phyloP scores from a whole-genome alignment of 2,113 vertebrate genomes.

The Lonchura striata region DNA sequence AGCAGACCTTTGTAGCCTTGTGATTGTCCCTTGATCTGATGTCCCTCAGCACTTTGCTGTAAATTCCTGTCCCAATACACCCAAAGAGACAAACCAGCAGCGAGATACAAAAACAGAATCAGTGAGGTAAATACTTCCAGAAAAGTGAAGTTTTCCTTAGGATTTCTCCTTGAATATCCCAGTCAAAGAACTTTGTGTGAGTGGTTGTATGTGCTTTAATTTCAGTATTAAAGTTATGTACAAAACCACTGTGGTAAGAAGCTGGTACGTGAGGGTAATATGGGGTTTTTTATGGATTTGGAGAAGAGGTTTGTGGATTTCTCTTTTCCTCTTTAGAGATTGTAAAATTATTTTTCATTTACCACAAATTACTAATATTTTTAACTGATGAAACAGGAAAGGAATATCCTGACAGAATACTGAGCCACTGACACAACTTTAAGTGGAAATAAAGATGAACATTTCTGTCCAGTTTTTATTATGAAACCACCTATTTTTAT shows the following conservation, averaged over 20 bases:
- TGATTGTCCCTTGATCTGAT: background rate
- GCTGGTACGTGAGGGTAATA: background rate
- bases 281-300: rapidly evolving
- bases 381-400: background rate
- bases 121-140: background rate
- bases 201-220: background rate
- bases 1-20: background rate
- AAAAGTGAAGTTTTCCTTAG: background rate
- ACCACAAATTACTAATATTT: background rate
- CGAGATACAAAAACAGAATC: background rate
- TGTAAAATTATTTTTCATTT: background rate
- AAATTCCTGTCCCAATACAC: background rate
- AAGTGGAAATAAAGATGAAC: background rate
- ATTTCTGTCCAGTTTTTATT: background rate
- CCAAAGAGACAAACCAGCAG: background rate
- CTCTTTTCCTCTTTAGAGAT: background rate
- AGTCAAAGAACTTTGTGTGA: background rate
- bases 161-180: background rate
- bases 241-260: background rate
- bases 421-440: background rate
- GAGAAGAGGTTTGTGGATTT: background rate
- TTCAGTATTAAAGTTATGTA: background rate
- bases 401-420: background rate
- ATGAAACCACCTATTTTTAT: background rate
- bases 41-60: background rate